Conservation (phyloP, 2,797 vertebrate genomes). For the Notamacropus eugenii region DNA sequence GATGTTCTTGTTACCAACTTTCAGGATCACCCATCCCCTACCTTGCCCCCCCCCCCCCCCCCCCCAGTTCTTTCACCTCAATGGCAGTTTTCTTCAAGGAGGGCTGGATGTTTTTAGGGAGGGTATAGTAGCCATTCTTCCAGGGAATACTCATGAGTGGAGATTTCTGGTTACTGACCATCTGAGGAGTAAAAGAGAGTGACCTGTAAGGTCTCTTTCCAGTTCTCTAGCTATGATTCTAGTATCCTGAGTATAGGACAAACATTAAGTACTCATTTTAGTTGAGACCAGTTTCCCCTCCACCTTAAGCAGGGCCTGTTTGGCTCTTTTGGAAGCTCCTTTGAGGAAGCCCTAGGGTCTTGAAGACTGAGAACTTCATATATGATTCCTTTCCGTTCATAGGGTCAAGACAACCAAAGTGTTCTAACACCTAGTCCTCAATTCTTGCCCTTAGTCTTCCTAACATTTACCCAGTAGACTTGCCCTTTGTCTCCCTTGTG, state of each 20-base stretch:
- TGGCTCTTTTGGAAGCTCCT: background rate
- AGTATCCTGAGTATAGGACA: background rate
- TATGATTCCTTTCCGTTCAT: background rate
- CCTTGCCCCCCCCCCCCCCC: too few species aligned
- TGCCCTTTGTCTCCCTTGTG: background rate
- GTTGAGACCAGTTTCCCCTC: background rate
- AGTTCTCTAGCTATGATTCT: background rate
- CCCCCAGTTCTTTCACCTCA: slow-evolving; percentile 75
- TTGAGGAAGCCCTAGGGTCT: background rate
- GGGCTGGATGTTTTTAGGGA: slow-evolving; percentile 81
- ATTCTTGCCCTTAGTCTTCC: background rate
- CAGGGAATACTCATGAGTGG: slow-evolving; percentile 66
- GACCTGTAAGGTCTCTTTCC: background rate
- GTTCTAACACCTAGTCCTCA: background rate
- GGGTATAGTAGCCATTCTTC: slow-evolving; percentile 66
- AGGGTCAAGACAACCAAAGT: background rate
- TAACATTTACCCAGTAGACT: background rate
- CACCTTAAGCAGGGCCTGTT: background rate
- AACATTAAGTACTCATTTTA: background rate
- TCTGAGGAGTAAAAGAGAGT: slow-evolving; percentile 40
- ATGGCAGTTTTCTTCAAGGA: slow-evolving; percentile 76
- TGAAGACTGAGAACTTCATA: background rate
- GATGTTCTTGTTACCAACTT: background rate
- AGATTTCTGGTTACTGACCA: slow-evolving; percentile 55
- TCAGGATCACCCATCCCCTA: background rate